These are phyloP conservation scores for Helarctos malayanus DNA, from an alignment of 2,797 vertebrate genomes.

Conservation along the genomic window DNA sequence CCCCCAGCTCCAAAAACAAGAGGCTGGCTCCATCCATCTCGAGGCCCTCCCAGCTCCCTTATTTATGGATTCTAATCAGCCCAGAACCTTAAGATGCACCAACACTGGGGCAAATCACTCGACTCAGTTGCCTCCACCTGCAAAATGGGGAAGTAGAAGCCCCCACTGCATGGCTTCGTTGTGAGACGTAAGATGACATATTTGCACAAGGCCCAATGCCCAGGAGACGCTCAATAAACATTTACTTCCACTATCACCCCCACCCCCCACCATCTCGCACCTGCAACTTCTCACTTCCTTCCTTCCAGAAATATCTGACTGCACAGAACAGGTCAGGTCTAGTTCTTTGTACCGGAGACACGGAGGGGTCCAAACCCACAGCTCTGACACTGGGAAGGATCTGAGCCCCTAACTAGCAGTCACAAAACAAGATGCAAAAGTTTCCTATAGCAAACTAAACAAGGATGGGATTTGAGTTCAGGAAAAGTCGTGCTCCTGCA, in stretches of 20 bases:
- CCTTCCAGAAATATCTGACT: not conserved
- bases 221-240: not conserved
- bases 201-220: not conserved
- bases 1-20: not conserved
- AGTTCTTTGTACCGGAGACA: not conserved
- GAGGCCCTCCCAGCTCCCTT: fast-evolving
- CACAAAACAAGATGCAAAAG: not conserved
- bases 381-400: not conserved
- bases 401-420: not conserved
- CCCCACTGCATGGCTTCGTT: fast-evolving
- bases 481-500: not conserved
- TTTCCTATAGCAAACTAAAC: not conserved
- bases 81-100: not conserved
- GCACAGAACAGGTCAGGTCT: not conserved
- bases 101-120: too few relatives aligned
- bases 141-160: not conserved
- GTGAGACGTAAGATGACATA: fast-evolving
- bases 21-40: not conserved
- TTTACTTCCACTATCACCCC: not conserved
- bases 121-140: not conserved
- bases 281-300: not conserved
- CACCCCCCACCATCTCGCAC: not conserved
- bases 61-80: not conserved
- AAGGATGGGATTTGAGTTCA: not conserved
- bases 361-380: not conserved